These are phyloP conservation scores for Ephialtes manifestator DNA, from an alignment of 2,888 invertebrate species.

Conservation along the genomic window DNA sequence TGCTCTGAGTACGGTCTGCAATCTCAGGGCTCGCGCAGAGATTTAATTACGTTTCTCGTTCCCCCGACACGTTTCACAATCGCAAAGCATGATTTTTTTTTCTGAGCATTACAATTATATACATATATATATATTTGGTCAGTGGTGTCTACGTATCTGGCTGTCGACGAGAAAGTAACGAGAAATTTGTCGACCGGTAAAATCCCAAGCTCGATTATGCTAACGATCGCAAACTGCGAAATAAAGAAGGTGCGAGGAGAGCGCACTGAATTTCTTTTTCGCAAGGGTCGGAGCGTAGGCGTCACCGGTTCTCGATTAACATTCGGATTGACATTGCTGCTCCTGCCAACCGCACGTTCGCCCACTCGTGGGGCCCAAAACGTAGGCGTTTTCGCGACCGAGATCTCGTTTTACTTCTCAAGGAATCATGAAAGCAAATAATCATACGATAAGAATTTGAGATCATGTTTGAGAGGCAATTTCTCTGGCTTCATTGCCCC, in stretches of 20 bases:
- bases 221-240: constrained; percentile 73
- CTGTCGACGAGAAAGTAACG: constrained; percentile 10
- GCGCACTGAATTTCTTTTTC: constrained; percentile 19
- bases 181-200: constrained; percentile 27
- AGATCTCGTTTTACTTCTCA: constrained; percentile 18
- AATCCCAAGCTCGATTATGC: constrained; percentile 65
- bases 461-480: not conserved
- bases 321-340: constrained; percentile 78
- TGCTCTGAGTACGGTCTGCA: not conserved
- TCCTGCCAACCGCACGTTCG: constrained; percentile 66
- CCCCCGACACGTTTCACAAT: constrained; percentile 16
- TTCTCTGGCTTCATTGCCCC: not conserved
- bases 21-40: not conserved
- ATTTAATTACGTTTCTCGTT: constrained; percentile 30
- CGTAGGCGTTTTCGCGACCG: constrained; percentile 34
- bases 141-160: not conserved
- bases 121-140: not conserved
- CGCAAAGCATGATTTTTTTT: constrained; percentile 6
- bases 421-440: not conserved
- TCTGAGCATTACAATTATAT: constrained; percentile 1
- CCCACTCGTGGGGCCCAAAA: not conserved
- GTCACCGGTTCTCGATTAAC: constrained; percentile 78
- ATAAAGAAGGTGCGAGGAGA: constrained; percentile 42
- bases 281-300: constrained; percentile 70
- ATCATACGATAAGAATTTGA: constrained; percentile 1